Percentiles rank a stretch among this genome's conserved stretches.
These are phyloP conservation scores for Actenoides hombroni DNA, from an alignment of 2,113 vertebrate genomes.

Conservation along the genomic window DNA sequence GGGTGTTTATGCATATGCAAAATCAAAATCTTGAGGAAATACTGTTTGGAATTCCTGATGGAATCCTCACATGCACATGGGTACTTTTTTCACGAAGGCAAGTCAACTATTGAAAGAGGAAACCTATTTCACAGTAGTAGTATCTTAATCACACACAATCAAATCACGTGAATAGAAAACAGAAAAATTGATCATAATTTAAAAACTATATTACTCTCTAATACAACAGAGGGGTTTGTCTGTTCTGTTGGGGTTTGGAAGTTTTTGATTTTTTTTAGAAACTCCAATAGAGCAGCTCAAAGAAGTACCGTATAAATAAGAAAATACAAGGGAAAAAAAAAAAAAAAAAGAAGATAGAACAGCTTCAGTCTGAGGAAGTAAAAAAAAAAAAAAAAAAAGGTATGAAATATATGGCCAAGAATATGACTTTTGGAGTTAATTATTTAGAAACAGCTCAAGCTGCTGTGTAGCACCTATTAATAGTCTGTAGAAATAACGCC, in stretches of 20 bases:
- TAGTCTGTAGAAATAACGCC: conserved; percentile 36
- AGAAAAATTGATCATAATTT: not conserved
- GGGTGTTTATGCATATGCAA: not conserved
- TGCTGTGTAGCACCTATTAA: conserved; percentile 18
- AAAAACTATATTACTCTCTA: not conserved
- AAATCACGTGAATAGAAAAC: not conserved
- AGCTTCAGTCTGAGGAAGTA: not conserved
- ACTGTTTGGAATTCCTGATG: not conserved
- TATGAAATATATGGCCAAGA: not conserved
- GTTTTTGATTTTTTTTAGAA: not conserved
- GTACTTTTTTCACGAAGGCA: not conserved
- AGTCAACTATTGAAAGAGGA: not conserved
- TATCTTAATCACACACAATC: not conserved
- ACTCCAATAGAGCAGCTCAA: not conserved
- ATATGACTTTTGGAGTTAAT: conserved; percentile 34
- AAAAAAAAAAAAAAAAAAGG: not conserved
- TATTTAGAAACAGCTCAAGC: conserved; percentile 55
- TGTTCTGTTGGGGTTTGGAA: not conserved
- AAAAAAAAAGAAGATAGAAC: not conserved
- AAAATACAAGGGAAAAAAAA: not conserved
- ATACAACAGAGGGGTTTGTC: rapidly evolving
- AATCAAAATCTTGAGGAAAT: not conserved
- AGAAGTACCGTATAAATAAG: not conserved
- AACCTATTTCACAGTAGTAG: not conserved
- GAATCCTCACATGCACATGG: not conserved